Percentiles rank a stretch among this genome's conserved stretches.
phyloP scores from a whole-genome alignment of 2,888 invertebrate species.

The Sarcophaga carnaria region DNA sequence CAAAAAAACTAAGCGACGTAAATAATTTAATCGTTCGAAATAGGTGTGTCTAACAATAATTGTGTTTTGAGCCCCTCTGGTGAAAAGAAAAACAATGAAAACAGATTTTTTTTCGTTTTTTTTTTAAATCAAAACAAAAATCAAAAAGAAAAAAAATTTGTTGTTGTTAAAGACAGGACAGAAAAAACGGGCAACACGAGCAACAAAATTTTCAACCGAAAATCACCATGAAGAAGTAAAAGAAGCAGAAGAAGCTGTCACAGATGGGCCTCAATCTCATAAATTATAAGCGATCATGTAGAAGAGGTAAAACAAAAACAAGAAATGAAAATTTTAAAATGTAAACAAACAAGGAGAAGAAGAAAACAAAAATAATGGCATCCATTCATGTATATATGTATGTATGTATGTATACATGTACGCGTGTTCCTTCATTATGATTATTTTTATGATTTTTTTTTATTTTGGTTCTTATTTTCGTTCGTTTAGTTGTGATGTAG shows the following conservation, averaged over 20 bases:
- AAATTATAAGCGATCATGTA: constrained; percentile 58
- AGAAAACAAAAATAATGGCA: constrained; percentile 50
- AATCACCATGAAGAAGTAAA: constrained; percentile 16
- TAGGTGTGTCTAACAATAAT: constrained; percentile 49
- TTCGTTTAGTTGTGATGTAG: background rate
- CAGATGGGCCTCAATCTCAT: constrained; percentile 52
- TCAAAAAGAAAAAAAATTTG: background rate
- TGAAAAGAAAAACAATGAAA: constrained; percentile 21
- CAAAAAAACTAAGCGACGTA: constrained; percentile 15
- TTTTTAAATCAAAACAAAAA: background rate
- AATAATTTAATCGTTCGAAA: constrained; percentile 23
- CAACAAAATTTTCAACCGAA: background rate
- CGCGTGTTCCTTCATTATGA: background rate
- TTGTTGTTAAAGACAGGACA: background rate
- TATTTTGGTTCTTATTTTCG: background rate
- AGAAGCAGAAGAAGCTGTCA: constrained; percentile 47
- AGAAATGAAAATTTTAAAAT: constrained; percentile 16
- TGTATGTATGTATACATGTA: background rate
- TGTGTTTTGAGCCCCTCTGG: constrained; percentile 29
- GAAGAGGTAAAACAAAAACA: constrained; percentile 23
- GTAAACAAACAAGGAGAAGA: constrained; percentile 57
- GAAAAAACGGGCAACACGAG: background rate
- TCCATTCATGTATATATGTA: background rate
- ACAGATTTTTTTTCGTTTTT: background rate
- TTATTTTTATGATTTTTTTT: background rate